phyloP scores from a whole-genome alignment of 2,113 vertebrate species.

The Panthera leo region DNA sequence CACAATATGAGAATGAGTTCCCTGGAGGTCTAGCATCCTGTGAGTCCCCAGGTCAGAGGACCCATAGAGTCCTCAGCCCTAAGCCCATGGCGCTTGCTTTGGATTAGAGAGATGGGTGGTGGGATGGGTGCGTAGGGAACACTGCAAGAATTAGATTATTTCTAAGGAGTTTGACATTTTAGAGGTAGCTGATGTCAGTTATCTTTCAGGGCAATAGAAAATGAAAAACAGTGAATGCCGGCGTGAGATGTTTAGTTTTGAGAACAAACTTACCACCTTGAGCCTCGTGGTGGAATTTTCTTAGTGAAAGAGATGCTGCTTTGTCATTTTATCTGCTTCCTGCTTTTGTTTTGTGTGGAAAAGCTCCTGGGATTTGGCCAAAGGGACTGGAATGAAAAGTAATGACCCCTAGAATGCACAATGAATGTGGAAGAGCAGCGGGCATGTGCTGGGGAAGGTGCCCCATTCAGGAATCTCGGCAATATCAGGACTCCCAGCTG shows the following conservation, averaged over 20 bases:
- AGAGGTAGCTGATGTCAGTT: not conserved
- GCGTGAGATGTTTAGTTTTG: not conserved
- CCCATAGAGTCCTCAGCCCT: not conserved
- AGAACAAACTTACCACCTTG: not conserved
- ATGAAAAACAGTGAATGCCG: not conserved
- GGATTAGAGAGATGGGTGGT: not conserved
- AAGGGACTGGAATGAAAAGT: not conserved
- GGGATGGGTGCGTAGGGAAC: not conserved
- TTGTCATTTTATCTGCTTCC: not conserved
- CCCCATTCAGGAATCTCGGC: not conserved
- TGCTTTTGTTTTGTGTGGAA: not conserved
- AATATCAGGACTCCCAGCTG: not conserved
- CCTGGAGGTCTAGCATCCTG: not conserved
- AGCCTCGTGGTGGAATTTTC: not conserved
- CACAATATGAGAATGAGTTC: not conserved
- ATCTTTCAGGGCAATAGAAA: not conserved
- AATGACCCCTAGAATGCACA: not conserved
- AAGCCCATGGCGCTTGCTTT: not conserved
- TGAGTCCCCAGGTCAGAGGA: not conserved
- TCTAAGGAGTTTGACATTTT: not conserved
- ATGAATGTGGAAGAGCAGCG: not conserved
- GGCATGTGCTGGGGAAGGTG: not conserved
- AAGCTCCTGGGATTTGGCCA: not conserved
- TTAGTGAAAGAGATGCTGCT: not conserved
- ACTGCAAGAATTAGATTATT: not conserved